Percentiles rank a stretch among this genome's conserved stretches.
These are phyloP conservation scores for Xylophagus ater DNA, from an alignment of 2,888 invertebrate genomes.

Conservation along the genomic window DNA sequence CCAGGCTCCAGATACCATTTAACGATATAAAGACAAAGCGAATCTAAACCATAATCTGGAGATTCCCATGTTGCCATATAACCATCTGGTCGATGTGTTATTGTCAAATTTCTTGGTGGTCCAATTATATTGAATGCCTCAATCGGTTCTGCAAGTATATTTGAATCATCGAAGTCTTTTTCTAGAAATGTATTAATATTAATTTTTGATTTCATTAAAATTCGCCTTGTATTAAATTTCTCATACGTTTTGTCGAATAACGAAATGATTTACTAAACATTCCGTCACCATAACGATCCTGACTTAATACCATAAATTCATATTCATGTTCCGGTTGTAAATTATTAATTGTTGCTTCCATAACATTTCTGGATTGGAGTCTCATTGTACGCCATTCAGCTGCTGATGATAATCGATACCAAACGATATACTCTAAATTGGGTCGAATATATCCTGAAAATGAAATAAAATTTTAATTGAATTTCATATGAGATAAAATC, in stretches of 20 bases:
- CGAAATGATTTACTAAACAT: slow-evolving; percentile 77
- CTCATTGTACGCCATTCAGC: slow-evolving; percentile 77
- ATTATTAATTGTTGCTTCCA: slow-evolving; percentile 67
- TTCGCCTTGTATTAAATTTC: slow-evolving; percentile 7
- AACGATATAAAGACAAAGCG: slow-evolving; percentile 51
- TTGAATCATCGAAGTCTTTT: slow-evolving; percentile 18
- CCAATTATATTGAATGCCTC: slow-evolving; percentile 41
- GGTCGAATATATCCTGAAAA: slow-evolving; percentile 55
- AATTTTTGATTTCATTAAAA: background rate
- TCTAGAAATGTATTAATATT: slow-evolving; percentile 8
- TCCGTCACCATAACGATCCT: slow-evolving; percentile 78
- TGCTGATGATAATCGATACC: slow-evolving; percentile 67
- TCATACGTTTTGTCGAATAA: slow-evolving; percentile 54
- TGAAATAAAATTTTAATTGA: slow-evolving; percentile 10
- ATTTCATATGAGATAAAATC: too few relatives aligned
- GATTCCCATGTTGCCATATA: slow-evolving; percentile 66
- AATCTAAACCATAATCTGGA: slow-evolving; percentile 47
- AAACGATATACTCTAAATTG: slow-evolving; percentile 71
- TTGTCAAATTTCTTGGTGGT: slow-evolving; percentile 56
- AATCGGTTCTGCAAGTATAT: slow-evolving; percentile 18
- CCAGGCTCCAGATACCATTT: slow-evolving; percentile 59
- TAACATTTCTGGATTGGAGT: slow-evolving; percentile 57
- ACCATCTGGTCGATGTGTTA: slow-evolving; percentile 60
- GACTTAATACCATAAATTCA: slow-evolving; percentile 82
- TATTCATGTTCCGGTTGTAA: slow-evolving; percentile 67